These are phyloP conservation scores for Rhabditophanes sp. DNA, from an alignment of 2,888 invertebrate species.

Conservation along the genomic window DNA sequence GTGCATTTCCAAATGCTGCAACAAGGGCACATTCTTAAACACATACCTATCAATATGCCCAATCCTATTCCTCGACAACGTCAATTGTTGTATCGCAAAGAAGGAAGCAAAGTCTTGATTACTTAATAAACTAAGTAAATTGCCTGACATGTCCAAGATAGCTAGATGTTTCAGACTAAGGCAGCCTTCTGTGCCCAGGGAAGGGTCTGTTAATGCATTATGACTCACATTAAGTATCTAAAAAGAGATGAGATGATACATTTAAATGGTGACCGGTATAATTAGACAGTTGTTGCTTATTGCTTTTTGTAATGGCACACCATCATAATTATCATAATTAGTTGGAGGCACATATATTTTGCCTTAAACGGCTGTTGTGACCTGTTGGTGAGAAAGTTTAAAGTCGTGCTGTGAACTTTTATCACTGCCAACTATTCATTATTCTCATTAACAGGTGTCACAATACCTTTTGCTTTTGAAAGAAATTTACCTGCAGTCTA, in stretches of 20 bases:
- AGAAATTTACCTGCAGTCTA: conserved; percentile 9
- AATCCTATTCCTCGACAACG: conserved; percentile 18
- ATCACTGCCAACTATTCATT: too few species aligned
- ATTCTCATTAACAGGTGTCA: too few species aligned
- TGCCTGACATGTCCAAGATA: conserved; percentile 31
- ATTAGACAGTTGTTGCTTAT: too few species aligned
- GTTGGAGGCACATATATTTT: too few species aligned
- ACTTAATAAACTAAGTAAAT: conserved; percentile 19
- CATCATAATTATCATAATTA: too few species aligned
- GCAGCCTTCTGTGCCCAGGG: conserved; percentile 15
- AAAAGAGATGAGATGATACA: conserved; percentile 6
- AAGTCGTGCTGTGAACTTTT: too few species aligned
- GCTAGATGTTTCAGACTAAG: conserved; percentile 25
- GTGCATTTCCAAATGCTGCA: conserved; percentile 27
- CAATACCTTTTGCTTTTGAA: too few species aligned
- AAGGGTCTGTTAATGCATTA: conserved; percentile 15
- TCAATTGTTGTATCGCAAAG: conserved; percentile 19
- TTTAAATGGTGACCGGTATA: not conserved
- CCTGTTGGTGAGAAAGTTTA: too few species aligned
- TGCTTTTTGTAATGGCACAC: too few species aligned
- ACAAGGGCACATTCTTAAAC: conserved; percentile 11
- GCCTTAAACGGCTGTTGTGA: too few species aligned
- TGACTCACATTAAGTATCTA: conserved; percentile 32
- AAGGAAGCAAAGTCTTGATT: conserved; percentile 13
- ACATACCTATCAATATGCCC: conserved; percentile 10